A percentile compares a stretch with the other conserved stretches of the same genome.
phyloP scores from a whole-genome alignment of 2,888 invertebrate genomes.

The Balanococcus diminutus region DNA sequence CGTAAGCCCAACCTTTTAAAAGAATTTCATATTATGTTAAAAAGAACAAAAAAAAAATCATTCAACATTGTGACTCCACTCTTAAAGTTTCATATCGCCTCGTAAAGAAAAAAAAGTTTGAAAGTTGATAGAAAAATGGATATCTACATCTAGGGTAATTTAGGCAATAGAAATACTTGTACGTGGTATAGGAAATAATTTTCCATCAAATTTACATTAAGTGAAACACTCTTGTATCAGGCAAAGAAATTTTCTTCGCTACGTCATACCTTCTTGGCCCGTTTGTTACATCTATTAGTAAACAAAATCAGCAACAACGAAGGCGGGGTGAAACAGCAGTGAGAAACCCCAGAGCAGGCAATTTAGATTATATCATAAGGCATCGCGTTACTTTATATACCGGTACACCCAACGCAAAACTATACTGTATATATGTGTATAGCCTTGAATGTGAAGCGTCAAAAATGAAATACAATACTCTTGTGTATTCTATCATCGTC shows the following conservation, averaged over 20 bases:
- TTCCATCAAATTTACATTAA: slow-evolving; percentile 16
- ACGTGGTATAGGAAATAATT: not conserved
- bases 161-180: not conserved
- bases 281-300: slow-evolving; percentile 26
- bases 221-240: not conserved
- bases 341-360: slow-evolving; percentile 28
- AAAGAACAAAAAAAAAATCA: not conserved
- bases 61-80: not conserved
- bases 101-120: not conserved
- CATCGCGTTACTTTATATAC: slow-evolving; percentile 33
- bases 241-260: not conserved
- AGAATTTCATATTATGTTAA: not conserved
- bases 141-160: not conserved
- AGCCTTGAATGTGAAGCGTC: slow-evolving; percentile 6
- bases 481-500: slow-evolving; percentile 44
- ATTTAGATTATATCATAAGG: slow-evolving; percentile 31
- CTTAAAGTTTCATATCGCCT: not conserved
- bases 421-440: slow-evolving; percentile 18
- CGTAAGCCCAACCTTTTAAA: not conserved
- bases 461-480: slow-evolving; percentile 43
- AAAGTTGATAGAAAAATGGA: not conserved
- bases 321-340: not conserved
- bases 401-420: slow-evolving; percentile 23
- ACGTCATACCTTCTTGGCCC: not conserved
- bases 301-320: slow-evolving; percentile 19